phyloP scores from a whole-genome alignment of 2,888 invertebrate species.

The Ethmia dodecea region DNA sequence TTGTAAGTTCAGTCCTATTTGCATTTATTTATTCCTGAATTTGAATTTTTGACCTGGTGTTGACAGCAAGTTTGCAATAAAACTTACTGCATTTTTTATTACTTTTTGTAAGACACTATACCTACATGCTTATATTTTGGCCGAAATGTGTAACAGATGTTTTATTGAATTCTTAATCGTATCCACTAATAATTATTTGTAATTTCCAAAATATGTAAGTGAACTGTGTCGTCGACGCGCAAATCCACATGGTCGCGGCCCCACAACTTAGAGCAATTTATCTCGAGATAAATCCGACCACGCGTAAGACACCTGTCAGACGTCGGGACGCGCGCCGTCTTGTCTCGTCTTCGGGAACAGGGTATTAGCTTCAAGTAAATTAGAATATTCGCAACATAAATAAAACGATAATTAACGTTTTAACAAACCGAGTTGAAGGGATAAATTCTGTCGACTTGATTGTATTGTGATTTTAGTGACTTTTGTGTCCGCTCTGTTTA shows the following conservation, averaged over 20 bases:
- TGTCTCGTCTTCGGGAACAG: conserved; percentile 45
- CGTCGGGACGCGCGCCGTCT: conserved; percentile 48
- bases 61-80: no score
- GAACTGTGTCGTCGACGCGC: conserved; percentile 25
- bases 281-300: conserved; percentile 59
- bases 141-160: no score
- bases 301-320: conserved; percentile 69
- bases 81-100: no score
- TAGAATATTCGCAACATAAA: conserved; percentile 66
- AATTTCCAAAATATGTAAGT: no score
- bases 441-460: conserved; percentile 58
- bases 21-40: no score
- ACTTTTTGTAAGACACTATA: no score
- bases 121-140: no score
- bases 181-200: no score
- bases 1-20: no score
- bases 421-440: conserved; percentile 55
- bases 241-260: conserved; percentile 29
- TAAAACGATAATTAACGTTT: conserved; percentile 62
- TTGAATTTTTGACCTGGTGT: no score
- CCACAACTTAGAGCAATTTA: conserved; percentile 45
- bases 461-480: no score
- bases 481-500: conserved; percentile 35
- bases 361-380: conserved; percentile 57
- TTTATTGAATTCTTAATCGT: no score